Percentiles rank a stretch among this genome's conserved stretches.
Conservation (phyloP, 2,888 invertebrate genomes). For the Eupithecia subfuscata region DNA sequence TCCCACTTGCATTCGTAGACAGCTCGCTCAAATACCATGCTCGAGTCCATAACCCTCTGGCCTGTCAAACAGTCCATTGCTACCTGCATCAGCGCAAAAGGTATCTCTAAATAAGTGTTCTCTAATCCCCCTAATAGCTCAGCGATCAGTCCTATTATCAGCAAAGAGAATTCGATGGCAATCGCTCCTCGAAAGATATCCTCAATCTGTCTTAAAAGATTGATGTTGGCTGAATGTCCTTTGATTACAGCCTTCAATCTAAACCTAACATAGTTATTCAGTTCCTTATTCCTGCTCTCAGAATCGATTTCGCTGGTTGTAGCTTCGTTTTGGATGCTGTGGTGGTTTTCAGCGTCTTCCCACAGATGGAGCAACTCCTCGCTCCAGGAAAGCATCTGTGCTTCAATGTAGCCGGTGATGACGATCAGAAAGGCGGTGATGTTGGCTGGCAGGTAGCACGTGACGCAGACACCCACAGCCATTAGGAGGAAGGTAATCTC, state of each 20-base stretch:
- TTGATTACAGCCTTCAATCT: conserved; percentile 34
- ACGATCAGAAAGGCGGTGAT: conserved; percentile 59
- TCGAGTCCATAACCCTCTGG: conserved; percentile 64
- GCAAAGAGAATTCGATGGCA: conserved; percentile 53
- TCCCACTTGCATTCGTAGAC: conserved; percentile 70
- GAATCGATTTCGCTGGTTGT: not conserved
- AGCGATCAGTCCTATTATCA: conserved; percentile 50
- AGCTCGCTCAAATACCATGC: conserved; percentile 55
- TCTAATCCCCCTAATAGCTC: conserved; percentile 58
- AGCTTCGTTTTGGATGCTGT: not conserved
- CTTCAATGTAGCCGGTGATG: conserved; percentile 62
- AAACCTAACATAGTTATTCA: conserved; percentile 46
- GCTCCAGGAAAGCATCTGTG: conserved; percentile 61
- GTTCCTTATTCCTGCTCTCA: not conserved
- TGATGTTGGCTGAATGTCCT: conserved; percentile 49
- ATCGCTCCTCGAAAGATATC: conserved; percentile 52
- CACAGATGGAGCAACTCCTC: conserved; percentile 59
- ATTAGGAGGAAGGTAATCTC: conserved; percentile 53
- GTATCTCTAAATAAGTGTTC: conserved; percentile 58
- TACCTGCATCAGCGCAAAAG: conserved; percentile 56
- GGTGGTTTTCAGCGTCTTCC: conserved; percentile 54
- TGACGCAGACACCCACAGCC: conserved; percentile 45
- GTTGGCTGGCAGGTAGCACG: conserved; percentile 55
- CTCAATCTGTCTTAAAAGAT: conserved; percentile 49
- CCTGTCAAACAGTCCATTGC: conserved; percentile 65